Evolutionary conservation across 2,113 vertebrate genomes (phyloP).

Genomic region (Varanus komodoensis): DNA sequence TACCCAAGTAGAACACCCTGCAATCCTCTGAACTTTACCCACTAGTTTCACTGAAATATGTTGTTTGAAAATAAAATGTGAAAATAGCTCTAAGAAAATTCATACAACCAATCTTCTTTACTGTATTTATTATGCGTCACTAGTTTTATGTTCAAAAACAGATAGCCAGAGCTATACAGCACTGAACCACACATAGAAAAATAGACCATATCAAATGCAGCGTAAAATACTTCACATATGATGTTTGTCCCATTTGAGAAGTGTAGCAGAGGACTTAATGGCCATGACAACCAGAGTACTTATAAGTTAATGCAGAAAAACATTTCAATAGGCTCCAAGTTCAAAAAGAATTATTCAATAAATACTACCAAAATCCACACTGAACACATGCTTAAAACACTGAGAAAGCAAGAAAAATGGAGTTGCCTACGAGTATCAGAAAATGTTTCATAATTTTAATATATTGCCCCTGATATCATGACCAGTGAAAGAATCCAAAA

Average conservation of each 20-base stretch:
- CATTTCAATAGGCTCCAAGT: neutral
- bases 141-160: neutral
- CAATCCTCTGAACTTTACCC: too few species aligned
- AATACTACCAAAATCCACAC: neutral
- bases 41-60: neutral
- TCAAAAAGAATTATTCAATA: neutral
- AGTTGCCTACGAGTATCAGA: neutral
- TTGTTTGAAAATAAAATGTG: neutral
- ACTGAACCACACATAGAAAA: neutral
- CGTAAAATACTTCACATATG: neutral
- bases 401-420: neutral
- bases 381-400: neutral
- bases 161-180: neutral
- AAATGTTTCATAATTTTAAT: neutral
- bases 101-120: neutral
- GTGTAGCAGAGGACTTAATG: neutral
- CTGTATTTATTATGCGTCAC: neutral
- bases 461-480: neutral
- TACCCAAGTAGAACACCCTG: too few species aligned
- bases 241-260: neutral
- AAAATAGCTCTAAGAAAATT: neutral
- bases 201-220: neutral
- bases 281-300: neutral
- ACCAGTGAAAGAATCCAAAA: neutral
- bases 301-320: neutral